phyloP scores from a whole-genome alignment of 2,113 vertebrate species.

The Plotosus lineatus region DNA sequence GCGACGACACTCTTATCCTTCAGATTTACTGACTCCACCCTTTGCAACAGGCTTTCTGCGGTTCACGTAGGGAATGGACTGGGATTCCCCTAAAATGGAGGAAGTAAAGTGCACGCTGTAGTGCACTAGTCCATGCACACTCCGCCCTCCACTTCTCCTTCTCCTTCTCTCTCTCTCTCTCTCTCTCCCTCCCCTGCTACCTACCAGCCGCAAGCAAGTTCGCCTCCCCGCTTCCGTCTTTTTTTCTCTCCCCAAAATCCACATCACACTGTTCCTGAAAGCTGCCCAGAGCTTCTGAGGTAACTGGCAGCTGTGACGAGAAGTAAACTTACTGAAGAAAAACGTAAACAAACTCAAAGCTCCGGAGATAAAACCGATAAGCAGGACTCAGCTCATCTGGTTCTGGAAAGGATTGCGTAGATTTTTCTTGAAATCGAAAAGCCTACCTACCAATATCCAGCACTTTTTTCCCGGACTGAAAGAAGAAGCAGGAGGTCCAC shows the following conservation, averaged over 20 bases:
- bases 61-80: conserved; percentile 27
- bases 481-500: conserved; percentile 5
- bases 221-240: conserved; percentile 49
- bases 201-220: conserved; percentile 52
- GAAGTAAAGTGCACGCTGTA: conserved; percentile 42
- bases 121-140: conserved; percentile 45
- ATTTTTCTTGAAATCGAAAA: conserved; percentile 23
- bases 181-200: conserved; percentile 42
- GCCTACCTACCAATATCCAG: background rate
- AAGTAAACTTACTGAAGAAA: conserved; percentile 13
- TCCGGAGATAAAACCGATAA: conserved; percentile 16
- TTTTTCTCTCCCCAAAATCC: conserved; percentile 9
- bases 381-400: conserved; percentile 35
- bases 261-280: background rate
- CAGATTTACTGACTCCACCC: conserved; percentile 14
- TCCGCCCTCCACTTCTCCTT: conserved; percentile 41
- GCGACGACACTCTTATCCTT: too few species aligned
- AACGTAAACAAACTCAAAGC: background rate
- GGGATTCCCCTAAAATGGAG: conserved; percentile 64
- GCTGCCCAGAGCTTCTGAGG: background rate
- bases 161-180: conserved; percentile 44
- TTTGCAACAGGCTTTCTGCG: background rate
- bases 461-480: too few species aligned
- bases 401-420: conserved; percentile 12
- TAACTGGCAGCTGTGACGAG: background rate